phyloP scores from a whole-genome alignment of 2,113 vertebrate species.

The Anhinga rufa region DNA sequence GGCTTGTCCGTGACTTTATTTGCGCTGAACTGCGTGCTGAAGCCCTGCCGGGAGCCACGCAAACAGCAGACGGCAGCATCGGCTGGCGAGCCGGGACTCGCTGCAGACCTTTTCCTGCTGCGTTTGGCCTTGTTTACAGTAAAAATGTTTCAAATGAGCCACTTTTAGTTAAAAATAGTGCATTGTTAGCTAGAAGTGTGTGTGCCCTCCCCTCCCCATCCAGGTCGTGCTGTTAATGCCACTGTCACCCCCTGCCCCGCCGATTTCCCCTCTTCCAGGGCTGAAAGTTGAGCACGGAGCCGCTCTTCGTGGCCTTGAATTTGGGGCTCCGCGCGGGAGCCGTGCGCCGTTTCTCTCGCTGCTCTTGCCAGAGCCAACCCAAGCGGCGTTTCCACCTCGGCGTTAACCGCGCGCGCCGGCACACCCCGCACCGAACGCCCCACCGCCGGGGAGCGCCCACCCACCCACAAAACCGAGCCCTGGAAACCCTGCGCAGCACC shows the following conservation, averaged over 20 bases:
- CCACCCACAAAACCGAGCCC: neutral
- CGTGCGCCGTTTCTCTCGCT: rapidly evolving
- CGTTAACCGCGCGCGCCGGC: neutral
- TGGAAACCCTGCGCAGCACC: neutral
- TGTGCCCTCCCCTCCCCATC: rapidly evolving
- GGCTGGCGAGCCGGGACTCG: neutral
- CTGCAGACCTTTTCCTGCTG: neutral
- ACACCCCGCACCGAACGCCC: neutral
- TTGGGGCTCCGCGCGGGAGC: neutral
- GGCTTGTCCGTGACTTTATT: neutral
- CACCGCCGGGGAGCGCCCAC: neutral
- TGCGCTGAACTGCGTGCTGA: rapidly evolving
- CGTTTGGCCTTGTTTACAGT: rapidly evolving
- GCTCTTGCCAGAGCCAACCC: neutral
- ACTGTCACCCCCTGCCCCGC: no score
- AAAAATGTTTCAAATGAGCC: neutral
- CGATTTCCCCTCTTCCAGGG: no score
- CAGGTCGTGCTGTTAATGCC: no score
- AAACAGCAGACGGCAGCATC: neutral
- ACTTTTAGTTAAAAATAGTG: neutral
- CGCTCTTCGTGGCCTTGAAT: neutral
- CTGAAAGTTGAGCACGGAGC: neutral
- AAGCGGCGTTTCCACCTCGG: neutral
- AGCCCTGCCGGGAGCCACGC: rapidly evolving
- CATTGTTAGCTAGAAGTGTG: neutral